phyloP scores from a whole-genome alignment of 2,113 vertebrate genomes.

The Okapia johnstoni region DNA sequence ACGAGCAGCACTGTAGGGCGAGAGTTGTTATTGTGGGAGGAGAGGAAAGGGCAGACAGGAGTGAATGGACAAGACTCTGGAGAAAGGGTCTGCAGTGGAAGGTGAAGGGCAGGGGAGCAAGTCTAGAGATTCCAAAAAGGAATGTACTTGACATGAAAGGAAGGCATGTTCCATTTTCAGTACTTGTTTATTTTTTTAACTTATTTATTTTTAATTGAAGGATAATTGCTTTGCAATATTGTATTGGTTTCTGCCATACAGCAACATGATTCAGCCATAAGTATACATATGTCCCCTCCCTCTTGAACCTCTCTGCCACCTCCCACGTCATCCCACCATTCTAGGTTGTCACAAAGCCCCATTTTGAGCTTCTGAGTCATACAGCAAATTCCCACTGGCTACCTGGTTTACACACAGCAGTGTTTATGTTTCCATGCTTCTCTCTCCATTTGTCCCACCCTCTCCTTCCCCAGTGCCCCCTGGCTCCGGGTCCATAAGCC shows the following conservation, averaged over 20 bases:
- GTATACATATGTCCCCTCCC: not conserved
- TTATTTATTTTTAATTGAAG: not conserved
- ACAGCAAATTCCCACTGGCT: not conserved
- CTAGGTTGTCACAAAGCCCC: not conserved
- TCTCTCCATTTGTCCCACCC: not conserved
- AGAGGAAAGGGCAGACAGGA: not conserved
- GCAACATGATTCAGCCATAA: not conserved
- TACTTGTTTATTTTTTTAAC: not conserved
- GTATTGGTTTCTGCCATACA: not conserved
- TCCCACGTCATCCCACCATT: not conserved
- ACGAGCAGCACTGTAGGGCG: not conserved
- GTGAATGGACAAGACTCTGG: not conserved
- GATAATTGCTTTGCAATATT: not conserved
- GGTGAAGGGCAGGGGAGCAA: not conserved
- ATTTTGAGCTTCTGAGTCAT: not conserved
- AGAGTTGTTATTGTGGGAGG: not conserved
- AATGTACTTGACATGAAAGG: not conserved
- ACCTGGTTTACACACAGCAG: not conserved
- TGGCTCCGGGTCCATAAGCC: not conserved
- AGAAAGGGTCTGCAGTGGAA: not conserved
- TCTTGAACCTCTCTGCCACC: not conserved
- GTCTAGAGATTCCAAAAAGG: not conserved
- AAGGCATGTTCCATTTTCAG: not conserved
- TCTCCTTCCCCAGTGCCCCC: not conserved
- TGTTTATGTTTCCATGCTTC: not conserved